Evolutionary conservation across 1,140 invertebrate genomes (phyloP), one percentile per base, ranked within the genome.

Genomic region (Andrena cerasifolii): DNA sequence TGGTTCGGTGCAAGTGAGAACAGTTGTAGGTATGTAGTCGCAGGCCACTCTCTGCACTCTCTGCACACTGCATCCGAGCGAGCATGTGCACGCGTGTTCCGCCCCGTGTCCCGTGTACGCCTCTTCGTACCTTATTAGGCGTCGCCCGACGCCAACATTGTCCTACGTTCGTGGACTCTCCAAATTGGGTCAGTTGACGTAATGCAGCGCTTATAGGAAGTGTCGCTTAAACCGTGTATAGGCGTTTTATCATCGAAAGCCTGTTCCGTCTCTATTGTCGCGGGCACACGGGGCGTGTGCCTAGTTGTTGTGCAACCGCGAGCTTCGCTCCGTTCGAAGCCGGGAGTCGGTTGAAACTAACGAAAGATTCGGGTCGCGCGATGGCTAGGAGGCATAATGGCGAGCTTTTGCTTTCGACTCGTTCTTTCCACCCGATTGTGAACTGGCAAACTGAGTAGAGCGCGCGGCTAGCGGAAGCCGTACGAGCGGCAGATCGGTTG

Each of bases 111-210:
- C 56, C 62, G 51, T 26, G 62, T 59, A 74, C 82, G 63, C 71
- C 87, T 88, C 79, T 84, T 89, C 83, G 79, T 86, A 88, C 86
- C 87, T 90, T 89, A 89, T 89, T 89, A 89, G 88, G 86, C 80
- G 77, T 83, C 85, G 47, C 47, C 47, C 62, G 59, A 53, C 70
- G 56, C 58, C 79, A 85, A 79, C 70, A 84, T 86, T 83, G 84
- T 77, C 36, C 78, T 85, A 81, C 77, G 84, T 87, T 87, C 80
- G 79, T 86, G 82, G 83, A 86, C 79, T 84, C 83, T 78, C 84
- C 74, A 78, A 89, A 89, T 89, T 88, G 76, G 87, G 88, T 86
- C 88, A 84, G 80, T 80, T 70, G 80, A 87, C 79, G 83, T 83
- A 84, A 88, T 84, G 85, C 82, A 85, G 49, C 58, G 54, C 45